These are phyloP conservation scores for Neogobius melanostomus DNA, from an alignment of 2,113 vertebrate genomes.

Conservation along the genomic window DNA sequence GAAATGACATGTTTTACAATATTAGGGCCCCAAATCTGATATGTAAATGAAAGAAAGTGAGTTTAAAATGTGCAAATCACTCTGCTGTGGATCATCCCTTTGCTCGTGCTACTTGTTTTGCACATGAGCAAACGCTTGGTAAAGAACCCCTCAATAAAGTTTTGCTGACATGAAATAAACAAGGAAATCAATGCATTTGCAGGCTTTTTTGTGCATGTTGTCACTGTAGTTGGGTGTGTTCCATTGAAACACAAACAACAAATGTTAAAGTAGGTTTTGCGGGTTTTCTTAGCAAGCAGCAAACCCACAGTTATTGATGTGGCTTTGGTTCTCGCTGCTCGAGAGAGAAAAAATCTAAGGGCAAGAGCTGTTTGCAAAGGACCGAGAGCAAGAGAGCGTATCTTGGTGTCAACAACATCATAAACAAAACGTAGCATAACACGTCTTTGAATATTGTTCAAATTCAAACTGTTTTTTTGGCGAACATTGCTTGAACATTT, in stretches of 20 bases:
- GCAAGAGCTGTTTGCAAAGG: not conserved
- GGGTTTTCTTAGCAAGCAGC: conserved; percentile 7
- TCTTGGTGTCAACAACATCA: not conserved
- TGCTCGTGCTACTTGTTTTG: too few species aligned
- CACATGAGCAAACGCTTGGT: too few species aligned
- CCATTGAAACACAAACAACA: conserved; percentile 1
- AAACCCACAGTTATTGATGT: conserved; percentile 5
- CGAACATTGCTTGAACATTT: too few species aligned
- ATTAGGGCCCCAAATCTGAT: too few species aligned
- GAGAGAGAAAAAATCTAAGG: not conserved
- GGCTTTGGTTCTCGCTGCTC: not conserved
- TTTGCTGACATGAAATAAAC: not conserved
- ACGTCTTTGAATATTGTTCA: not conserved
- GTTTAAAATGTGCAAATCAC: too few species aligned
- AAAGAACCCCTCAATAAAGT: too few species aligned
- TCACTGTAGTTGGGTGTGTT: not conserved
- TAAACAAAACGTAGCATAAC: not conserved
- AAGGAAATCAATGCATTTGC: not conserved
- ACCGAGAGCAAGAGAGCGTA: not conserved
- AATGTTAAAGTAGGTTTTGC: conserved; percentile 3
- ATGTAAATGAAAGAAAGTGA: too few species aligned
- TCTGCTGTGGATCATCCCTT: too few species aligned
- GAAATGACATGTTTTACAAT: too few species aligned
- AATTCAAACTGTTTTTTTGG: too few species aligned
- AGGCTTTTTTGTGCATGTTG: not conserved